Conservation (phyloP, 2,888 invertebrate species). For the Lysandra bellargus region DNA sequence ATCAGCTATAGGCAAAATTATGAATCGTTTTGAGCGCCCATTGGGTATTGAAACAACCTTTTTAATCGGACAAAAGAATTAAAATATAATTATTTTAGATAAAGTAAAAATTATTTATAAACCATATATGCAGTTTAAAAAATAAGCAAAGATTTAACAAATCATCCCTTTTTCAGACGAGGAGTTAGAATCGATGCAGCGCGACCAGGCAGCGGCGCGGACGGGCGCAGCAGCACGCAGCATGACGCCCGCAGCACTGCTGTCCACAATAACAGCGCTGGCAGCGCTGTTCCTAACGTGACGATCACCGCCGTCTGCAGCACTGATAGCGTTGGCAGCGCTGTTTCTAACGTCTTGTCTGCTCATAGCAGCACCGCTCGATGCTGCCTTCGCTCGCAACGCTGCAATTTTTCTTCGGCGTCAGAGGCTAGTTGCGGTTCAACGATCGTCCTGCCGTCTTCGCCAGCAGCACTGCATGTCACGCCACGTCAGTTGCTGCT, state of each 20-base stretch:
- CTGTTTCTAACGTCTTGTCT: conserved; percentile 36
- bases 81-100: no score
- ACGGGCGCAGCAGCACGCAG: conserved; percentile 41
- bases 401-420: not conserved
- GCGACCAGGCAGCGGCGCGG: conserved; percentile 66
- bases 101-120: no score
- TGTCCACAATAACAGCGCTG: conserved; percentile 27
- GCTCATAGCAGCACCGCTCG: not conserved
- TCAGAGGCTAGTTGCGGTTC: not conserved
- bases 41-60: no score
- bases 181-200: conserved; percentile 84
- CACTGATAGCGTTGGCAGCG: not conserved
- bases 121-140: not conserved
- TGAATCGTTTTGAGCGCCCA: no score
- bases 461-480: not conserved
- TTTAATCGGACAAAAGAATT: no score
- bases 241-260: conserved; percentile 26
- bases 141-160: not conserved
- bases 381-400: not conserved
- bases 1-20: no score
- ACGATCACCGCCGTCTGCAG: conserved; percentile 29
- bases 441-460: not conserved
- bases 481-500: not conserved
- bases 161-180: conserved; percentile 51
- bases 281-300: conserved; percentile 36